Conservation (phyloP, 2,888 invertebrate species). For the Morinoia aosen region DNA sequence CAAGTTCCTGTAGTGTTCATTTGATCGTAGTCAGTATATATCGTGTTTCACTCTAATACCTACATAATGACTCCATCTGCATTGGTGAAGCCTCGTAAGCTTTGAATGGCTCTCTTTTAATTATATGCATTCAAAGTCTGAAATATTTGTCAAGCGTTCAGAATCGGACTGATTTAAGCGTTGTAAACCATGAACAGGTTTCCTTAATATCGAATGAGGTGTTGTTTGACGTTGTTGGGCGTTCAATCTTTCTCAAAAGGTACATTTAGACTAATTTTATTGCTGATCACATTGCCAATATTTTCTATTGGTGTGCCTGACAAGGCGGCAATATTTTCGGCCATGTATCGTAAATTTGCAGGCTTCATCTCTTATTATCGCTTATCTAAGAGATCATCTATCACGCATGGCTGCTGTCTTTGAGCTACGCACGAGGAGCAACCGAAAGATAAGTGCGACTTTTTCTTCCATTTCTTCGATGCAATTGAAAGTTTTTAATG, state of each 20-base stretch:
- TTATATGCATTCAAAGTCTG: not conserved
- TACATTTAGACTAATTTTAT: not conserved
- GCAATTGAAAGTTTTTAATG: conserved; percentile 53
- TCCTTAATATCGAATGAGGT: not conserved
- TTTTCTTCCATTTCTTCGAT: conserved; percentile 34
- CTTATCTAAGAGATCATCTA: not conserved
- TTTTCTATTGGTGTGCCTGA: not conserved
- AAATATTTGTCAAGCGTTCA: not conserved
- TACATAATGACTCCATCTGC: not conserved
- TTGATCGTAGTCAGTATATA: no score
- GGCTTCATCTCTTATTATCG: not conserved
- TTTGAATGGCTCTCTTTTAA: not conserved
- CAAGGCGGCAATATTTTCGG: not conserved
- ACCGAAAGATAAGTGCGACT: conserved; percentile 38
- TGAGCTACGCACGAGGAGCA: conserved; percentile 14
- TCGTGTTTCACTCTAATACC: no score
- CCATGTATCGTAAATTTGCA: not conserved
- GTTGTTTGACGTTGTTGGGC: not conserved
- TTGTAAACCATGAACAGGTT: not conserved
- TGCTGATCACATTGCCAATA: not conserved
- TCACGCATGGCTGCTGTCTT: conserved; percentile 33
- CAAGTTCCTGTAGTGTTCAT: no score
- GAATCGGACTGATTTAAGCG: not conserved
- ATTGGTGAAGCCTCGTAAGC: not conserved
- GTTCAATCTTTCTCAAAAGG: not conserved